Evolutionary conservation across 2,888 invertebrate species (phyloP).

Genomic region (Tetranychus piercei): DNA sequence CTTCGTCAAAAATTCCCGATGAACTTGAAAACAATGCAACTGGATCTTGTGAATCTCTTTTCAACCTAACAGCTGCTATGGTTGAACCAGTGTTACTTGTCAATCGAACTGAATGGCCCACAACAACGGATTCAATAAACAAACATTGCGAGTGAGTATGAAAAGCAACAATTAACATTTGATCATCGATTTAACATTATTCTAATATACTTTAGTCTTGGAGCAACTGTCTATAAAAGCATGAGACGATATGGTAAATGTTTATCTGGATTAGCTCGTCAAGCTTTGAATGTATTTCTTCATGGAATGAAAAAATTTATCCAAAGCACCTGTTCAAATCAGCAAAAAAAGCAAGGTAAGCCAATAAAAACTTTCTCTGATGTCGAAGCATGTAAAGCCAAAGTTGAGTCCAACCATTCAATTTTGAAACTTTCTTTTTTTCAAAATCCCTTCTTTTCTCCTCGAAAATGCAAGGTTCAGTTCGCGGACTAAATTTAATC

Average conservation of each 20-base stretch:
- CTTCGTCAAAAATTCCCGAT: background rate
- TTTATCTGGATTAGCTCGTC: background rate
- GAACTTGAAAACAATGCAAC: background rate
- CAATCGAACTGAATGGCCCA: background rate
- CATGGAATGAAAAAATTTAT: conserved; percentile 6
- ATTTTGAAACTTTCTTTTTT: background rate
- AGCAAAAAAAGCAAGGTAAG: background rate
- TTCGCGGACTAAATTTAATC: too few relatives aligned
- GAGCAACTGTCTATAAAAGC: background rate
- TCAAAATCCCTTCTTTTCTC: background rate
- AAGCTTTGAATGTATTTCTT: background rate
- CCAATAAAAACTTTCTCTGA: background rate
- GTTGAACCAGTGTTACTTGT: background rate
- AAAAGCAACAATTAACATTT: background rate
- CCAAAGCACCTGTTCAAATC: background rate
- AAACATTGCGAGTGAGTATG: background rate
- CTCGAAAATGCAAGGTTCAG: too few relatives aligned
- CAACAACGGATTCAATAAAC: background rate
- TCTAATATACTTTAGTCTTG: background rate
- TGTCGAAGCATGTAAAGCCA: too few relatives aligned
- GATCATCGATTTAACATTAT: background rate
- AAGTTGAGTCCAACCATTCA: background rate
- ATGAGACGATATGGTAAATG: background rate
- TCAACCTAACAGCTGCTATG: background rate
- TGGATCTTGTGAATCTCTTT: background rate